Conservation (phyloP, 2,888 invertebrate genomes). For the Noctua pronuba region DNA sequence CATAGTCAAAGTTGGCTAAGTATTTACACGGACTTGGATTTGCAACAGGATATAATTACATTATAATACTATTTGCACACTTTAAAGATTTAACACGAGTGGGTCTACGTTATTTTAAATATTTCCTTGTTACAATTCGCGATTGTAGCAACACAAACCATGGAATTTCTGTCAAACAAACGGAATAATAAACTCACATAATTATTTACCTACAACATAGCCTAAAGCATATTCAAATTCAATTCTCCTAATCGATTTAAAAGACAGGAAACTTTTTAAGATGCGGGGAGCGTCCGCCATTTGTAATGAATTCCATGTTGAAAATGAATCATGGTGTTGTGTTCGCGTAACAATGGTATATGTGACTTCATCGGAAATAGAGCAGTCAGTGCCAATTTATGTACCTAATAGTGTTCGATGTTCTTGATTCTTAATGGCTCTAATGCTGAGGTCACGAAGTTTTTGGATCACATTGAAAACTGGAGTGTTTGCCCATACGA, state of each 20-base stretch:
- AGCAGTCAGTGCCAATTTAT: constrained; percentile 48
- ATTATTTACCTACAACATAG: constrained; percentile 11
- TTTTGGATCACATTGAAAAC: background rate
- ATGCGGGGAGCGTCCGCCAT: constrained; percentile 40
- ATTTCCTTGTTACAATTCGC: background rate
- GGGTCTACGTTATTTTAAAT: background rate
- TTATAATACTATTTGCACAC: background rate
- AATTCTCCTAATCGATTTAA: constrained; percentile 31
- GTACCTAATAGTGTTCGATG: constrained; percentile 15
- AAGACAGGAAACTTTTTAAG: constrained; percentile 48
- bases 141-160: background rate
- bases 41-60: background rate
- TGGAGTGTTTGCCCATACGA: background rate
- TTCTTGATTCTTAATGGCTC: background rate
- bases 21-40: background rate
- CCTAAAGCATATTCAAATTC: constrained; percentile 23
- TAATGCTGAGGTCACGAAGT: background rate
- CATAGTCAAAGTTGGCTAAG: background rate
- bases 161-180: background rate
- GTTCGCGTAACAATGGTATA: constrained; percentile 64
- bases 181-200: background rate
- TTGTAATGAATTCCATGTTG: constrained; percentile 54
- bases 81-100: background rate
- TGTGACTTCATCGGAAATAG: constrained; percentile 72
- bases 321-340: constrained; percentile 54